Evolutionary conservation across 2,888 invertebrate genomes (phyloP).

Genomic region (Halictus quadricinctus): DNA sequence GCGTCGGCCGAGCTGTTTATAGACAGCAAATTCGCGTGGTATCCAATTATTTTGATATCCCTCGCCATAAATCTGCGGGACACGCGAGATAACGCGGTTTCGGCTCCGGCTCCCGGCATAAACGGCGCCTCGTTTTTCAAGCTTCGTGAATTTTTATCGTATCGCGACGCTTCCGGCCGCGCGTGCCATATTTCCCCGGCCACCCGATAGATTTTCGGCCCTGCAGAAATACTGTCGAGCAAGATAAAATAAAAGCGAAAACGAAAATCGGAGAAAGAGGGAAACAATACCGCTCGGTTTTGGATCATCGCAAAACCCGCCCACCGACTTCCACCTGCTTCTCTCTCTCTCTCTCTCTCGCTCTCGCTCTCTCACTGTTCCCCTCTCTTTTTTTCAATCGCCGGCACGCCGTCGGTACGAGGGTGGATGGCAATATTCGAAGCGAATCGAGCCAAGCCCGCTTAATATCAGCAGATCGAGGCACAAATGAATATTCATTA

Average conservation of each 20-base stretch:
- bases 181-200: slow-evolving; percentile 63
- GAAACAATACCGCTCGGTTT: slow-evolving; percentile 56
- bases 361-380: slow-evolving; percentile 25
- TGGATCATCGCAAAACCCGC: slow-evolving; percentile 55
- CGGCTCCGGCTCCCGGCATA: slow-evolving; percentile 42
- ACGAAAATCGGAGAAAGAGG: slow-evolving; percentile 25
- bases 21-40: slow-evolving; percentile 55
- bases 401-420: slow-evolving; percentile 66
- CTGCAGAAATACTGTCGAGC: slow-evolving; percentile 58
- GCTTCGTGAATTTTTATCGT: slow-evolving; percentile 70
- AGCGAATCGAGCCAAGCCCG: slow-evolving; percentile 69
- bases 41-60: slow-evolving; percentile 60
- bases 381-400: slow-evolving; percentile 60
- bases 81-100: slow-evolving; percentile 56
- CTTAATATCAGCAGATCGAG: slow-evolving; percentile 75
- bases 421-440: slow-evolving; percentile 69
- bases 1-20: slow-evolving; percentile 35
- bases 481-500: slow-evolving; percentile 80
- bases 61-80: slow-evolving; percentile 44
- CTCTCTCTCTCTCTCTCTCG: neutral
- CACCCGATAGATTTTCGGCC: slow-evolving; percentile 65
- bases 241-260: slow-evolving; percentile 49
- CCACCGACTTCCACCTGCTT: slow-evolving; percentile 35
- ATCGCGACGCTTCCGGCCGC: slow-evolving; percentile 60
- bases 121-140: slow-evolving; percentile 67